Evolutionary conservation across 2,888 invertebrate genomes (phyloP), one percentile per base, ranked within the genome.

Genomic region (Nasonia oneida): DNA sequence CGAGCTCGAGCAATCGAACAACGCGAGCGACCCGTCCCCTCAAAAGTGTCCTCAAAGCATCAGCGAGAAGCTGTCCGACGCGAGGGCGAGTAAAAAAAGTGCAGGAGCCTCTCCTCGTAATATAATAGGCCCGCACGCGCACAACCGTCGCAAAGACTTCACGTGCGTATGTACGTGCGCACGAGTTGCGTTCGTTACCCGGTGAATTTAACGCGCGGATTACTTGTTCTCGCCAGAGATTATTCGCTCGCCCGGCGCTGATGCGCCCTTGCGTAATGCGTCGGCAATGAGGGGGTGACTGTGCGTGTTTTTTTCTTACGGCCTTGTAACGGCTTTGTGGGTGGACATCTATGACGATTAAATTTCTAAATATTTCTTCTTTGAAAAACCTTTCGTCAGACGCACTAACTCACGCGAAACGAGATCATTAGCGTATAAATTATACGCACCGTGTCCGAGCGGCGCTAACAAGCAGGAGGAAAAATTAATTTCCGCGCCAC

Each of bases 181-280:
- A 33, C 53, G 10, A 23, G 61, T 57, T 64, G 42, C 75, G 75
- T 64, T 37, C 67, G 75, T 75, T 75, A 50, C 70, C n/a, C 82
- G 64, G 75, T 76, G 82, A 50, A 75, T 76, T 76, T 75, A 50
- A 82, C 67, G 75, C 67, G 53, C 50, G 50, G 75, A 75, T 67
- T 82, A 75, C 75, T 67, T 50, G 67, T 75, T 76, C 75, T 61
- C 14, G 42, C 57, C 15, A 67, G 78, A 76, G 57, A 78, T 80
- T 80, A 53, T 78, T 47, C 61, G 39, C 39, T 18, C 61, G 61
- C 37, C n/a, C 18, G n/a, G 6, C n/a, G 18, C 29, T 29, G 29
- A 29, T 29, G 29, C 6, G 23, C 57, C 57, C n/a, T 57, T 57
- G 57, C 57, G 57, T 57, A 57, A 57, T 37, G 37, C 57, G 57